These are phyloP conservation scores for Coleophora deauratella DNA, from an alignment of 2,888 invertebrate species.

Conservation along the genomic window DNA sequence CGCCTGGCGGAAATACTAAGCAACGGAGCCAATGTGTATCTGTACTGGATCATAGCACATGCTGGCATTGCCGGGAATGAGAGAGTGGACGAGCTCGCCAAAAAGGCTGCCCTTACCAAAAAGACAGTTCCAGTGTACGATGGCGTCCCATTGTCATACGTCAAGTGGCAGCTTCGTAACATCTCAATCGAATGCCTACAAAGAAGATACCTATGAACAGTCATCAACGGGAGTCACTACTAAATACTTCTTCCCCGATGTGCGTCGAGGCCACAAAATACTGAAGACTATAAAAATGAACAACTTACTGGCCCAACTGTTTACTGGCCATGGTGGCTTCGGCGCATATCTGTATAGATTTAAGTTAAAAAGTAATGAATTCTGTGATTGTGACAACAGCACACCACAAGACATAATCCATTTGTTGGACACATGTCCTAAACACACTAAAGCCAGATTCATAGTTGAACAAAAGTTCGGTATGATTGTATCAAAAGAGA, in stretches of 20 bases:
- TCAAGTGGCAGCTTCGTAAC: neutral
- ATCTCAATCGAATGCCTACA: neutral
- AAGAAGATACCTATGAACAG: neutral
- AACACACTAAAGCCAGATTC: neutral
- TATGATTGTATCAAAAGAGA: neutral
- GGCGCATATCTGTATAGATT: too few species aligned
- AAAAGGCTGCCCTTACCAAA: neutral
- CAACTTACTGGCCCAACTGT: neutral
- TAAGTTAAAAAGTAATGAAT: neutral
- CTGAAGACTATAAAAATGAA: too few species aligned
- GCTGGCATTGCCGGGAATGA: too few species aligned
- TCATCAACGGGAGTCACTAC: neutral
- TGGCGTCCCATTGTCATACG: neutral
- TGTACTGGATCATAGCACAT: neutral
- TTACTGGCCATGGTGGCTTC: neutral
- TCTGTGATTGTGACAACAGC: too few species aligned
- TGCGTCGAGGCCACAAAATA: too few species aligned
- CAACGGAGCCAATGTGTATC: neutral
- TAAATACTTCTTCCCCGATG: too few species aligned
- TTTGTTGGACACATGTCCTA: neutral
- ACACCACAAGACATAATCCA: neutral
- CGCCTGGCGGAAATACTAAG: neutral
- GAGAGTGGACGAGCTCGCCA: neutral
- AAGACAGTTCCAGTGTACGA: neutral
- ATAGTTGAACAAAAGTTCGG: neutral